phyloP scores from a whole-genome alignment of 2,797 vertebrate genomes.

The Gobio occitaniae region DNA sequence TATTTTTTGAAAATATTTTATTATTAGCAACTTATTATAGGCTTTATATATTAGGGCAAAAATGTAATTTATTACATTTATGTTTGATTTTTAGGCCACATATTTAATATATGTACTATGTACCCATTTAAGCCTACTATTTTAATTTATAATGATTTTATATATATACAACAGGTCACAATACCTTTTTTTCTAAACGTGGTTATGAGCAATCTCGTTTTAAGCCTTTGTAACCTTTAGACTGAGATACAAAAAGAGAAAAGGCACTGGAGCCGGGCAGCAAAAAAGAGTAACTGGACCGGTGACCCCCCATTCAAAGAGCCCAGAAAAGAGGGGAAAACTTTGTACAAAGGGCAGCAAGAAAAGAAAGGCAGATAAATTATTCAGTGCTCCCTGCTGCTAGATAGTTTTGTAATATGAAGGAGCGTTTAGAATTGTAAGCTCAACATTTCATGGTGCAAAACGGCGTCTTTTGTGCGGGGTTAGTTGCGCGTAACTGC shows the following conservation, averaged over 20 bases:
- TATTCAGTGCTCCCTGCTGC: conserved; percentile 87
- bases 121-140: neutral
- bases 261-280: conserved; percentile 73
- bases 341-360: conserved; percentile 83
- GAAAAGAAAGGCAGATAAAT: conserved; percentile 86
- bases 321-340: conserved; percentile 73
- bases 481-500: conserved; percentile 55
- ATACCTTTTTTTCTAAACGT: conserved; percentile 89
- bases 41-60: neutral
- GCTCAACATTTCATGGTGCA: conserved; percentile 78
- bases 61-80: neutral
- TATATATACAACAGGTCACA: neutral
- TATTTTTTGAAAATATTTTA: neutral
- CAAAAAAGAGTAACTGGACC: conserved; percentile 66
- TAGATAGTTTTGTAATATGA: conserved; percentile 86
- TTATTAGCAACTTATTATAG: neutral
- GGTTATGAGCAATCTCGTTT: conserved; percentile 85
- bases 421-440: conserved; percentile 78
- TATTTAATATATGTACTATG: neutral
- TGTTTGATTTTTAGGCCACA: neutral
- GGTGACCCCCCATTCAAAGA: conserved; percentile 85
- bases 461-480: conserved; percentile 80
- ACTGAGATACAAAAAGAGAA: conserved; percentile 81
- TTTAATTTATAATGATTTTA: neutral
- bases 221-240: conserved; percentile 76